These are phyloP conservation scores for Todus mexicanus DNA, from an alignment of 2,797 vertebrate genomes.

Conservation along the genomic window DNA sequence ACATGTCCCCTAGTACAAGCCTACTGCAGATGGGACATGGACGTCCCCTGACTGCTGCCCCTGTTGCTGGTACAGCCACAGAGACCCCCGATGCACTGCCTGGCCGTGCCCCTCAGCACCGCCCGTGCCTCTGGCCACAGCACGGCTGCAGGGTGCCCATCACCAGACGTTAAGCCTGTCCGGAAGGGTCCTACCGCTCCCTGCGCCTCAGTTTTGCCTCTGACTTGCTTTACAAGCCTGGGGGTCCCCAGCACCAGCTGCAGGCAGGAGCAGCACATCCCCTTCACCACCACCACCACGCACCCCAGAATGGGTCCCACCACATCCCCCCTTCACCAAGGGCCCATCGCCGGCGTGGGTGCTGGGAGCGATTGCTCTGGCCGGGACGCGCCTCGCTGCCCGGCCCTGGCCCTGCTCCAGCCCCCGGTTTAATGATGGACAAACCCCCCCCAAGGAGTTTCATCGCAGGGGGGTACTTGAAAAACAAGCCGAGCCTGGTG, in stretches of 20 bases:
- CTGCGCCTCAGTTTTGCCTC: neutral
- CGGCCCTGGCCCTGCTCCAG: conserved; percentile 7
- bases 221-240: neutral
- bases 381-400: neutral
- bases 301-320: rapidly evolving
- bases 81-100: rapidly evolving
- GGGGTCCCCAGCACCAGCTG: neutral
- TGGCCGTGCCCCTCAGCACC: neutral
- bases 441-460: neutral
- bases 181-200: neutral
- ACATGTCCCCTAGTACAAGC: neutral
- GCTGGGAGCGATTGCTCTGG: neutral
- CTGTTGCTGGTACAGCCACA: neutral
- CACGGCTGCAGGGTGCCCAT: neutral
- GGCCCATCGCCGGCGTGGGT: rapidly evolving
- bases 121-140: neutral
- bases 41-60: neutral
- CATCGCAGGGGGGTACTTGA: conserved; percentile 17
- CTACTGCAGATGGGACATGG: neutral
- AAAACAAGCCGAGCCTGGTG: conserved; percentile 22
- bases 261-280: neutral
- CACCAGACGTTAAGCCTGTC: neutral
- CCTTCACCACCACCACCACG: neutral
- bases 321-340: rapidly evolving
- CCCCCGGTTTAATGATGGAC: conserved; percentile 54